Evolutionary conservation across 2,797 vertebrate species (phyloP).

Genomic region (Schizopygopsis pylzovi): DNA sequence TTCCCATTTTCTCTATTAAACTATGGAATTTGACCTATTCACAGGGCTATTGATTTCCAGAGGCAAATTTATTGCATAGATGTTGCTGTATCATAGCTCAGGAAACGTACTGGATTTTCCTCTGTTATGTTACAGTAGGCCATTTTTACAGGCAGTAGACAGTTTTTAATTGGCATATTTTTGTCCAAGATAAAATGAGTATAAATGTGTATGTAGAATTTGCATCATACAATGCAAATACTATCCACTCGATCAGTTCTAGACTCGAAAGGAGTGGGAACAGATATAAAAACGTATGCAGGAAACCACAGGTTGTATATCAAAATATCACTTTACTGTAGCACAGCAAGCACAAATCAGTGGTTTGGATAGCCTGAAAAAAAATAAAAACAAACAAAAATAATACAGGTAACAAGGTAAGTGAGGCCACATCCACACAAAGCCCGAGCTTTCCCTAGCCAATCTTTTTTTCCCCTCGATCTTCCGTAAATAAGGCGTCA

Average conservation of each 20-base stretch:
- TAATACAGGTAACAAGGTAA: background rate
- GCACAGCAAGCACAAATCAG: too few species aligned
- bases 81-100: background rate
- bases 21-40: background rate
- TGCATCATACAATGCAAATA: background rate
- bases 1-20: background rate
- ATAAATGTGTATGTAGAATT: background rate
- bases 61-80: background rate
- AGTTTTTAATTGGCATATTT: background rate
- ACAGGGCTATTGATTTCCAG: background rate
- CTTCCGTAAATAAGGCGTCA: background rate
- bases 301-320: too few species aligned
- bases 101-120: background rate
- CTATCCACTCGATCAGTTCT: background rate
- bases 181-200: background rate
- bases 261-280: too few species aligned
- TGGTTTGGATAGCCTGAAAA: background rate
- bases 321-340: too few species aligned
- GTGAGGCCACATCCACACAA: background rate
- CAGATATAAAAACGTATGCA: too few species aligned
- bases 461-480: background rate
- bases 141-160: too few species aligned
- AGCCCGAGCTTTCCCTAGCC: background rate
- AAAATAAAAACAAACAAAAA: background rate
- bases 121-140: background rate